A percentile compares a stretch with the other conserved stretches of the same genome.
Conservation (phyloP, 2,888 invertebrate genomes). For the Luperina testacea region DNA sequence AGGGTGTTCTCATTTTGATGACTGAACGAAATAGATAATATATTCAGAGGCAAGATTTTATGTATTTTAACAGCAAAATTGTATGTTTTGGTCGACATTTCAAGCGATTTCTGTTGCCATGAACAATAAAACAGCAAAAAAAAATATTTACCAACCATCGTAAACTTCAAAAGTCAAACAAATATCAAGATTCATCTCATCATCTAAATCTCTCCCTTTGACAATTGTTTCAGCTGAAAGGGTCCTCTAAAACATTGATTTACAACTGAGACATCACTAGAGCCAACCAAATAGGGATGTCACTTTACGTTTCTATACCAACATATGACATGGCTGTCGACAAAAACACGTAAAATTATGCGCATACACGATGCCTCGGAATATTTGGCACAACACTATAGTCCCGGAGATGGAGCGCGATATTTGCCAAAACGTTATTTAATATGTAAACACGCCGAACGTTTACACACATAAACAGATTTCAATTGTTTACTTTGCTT, state of each 20-base stretch:
- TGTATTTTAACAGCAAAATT: neutral
- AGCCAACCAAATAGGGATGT: slow-evolving; percentile 38
- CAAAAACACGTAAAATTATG: slow-evolving; percentile 73
- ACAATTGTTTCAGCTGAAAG: neutral
- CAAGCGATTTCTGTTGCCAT: neutral
- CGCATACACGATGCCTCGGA: slow-evolving; percentile 76
- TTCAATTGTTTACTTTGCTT: slow-evolving; percentile 60
- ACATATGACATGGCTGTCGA: slow-evolving; percentile 35
- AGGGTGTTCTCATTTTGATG: slow-evolving; percentile 2
- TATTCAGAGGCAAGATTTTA: neutral
- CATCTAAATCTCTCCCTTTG: neutral
- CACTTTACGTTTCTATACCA: slow-evolving; percentile 42
- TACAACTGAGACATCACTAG: slow-evolving; percentile 31
- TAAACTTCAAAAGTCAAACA: neutral
- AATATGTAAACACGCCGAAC: slow-evolving; percentile 60
- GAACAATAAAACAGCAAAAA: neutral
- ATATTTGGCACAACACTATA: slow-evolving; percentile 74
- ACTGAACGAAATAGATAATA: slow-evolving; percentile 29
- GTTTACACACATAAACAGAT: slow-evolving; percentile 61
- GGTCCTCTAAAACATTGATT: slow-evolving; percentile 10
- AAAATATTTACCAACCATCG: too few relatives aligned
- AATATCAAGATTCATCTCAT: neutral
- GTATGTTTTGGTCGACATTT: neutral
- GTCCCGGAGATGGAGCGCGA: slow-evolving; percentile 55
- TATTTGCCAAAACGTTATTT: slow-evolving; percentile 65